A percentile compares a stretch with the other conserved stretches of the same genome.
Evolutionary conservation across 2,113 vertebrate species (phyloP).

Genomic region (Dermatemys mawii): DNA sequence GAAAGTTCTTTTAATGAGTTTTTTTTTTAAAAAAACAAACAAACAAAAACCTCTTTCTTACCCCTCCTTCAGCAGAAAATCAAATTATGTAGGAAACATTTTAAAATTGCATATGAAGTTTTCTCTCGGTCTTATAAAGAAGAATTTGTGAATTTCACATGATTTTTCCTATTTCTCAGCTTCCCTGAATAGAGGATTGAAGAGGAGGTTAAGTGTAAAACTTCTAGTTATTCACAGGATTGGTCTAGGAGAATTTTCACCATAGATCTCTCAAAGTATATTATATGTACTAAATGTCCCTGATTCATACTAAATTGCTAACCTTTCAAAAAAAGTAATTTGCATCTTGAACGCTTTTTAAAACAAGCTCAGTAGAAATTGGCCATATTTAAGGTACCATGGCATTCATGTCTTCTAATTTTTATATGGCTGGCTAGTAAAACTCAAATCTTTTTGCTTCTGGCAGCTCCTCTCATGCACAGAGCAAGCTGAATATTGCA

Average conservation of each 20-base stretch:
- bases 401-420: neutral
- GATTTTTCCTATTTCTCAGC: neutral
- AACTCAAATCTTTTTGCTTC: constrained; percentile 5
- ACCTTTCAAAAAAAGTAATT: neutral
- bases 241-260: neutral
- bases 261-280: neutral
- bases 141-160: neutral
- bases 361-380: neutral
- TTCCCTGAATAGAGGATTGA: neutral
- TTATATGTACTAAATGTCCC: neutral
- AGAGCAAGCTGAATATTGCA: neutral
- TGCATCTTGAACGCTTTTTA: neutral
- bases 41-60: neutral
- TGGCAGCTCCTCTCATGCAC: neutral
- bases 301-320: neutral
- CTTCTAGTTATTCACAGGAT: neutral
- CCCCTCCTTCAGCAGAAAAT: neutral
- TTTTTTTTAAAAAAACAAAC: neutral
- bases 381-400: neutral
- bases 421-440: neutral
- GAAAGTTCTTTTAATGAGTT: neutral
- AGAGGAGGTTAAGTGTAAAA: neutral
- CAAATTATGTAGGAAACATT: neutral
- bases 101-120: neutral
- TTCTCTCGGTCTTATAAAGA: neutral